These are phyloP conservation scores for Neoaliturus tenellus DNA, from an alignment of 2,888 invertebrate species.

Conservation along the genomic window DNA sequence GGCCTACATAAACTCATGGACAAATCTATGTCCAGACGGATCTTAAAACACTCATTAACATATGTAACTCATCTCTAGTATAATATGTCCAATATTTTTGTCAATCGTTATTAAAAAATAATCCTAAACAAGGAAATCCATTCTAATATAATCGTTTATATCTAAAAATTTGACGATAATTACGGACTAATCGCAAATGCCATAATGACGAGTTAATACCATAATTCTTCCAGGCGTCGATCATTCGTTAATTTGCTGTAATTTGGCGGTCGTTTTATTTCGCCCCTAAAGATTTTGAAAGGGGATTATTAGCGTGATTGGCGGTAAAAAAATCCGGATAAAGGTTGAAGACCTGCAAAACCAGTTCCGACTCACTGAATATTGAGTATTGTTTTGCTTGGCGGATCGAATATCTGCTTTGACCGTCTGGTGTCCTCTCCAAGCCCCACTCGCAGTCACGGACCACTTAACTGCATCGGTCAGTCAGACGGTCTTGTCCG, in stretches of 20 bases:
- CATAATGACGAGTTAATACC: background rate
- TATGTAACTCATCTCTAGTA: no score
- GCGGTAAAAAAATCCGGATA: background rate
- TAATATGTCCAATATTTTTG: background rate
- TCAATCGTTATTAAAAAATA: background rate
- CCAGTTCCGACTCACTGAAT: slow-evolving; percentile 14
- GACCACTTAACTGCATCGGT: no score
- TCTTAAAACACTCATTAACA: no score
- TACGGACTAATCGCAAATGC: background rate
- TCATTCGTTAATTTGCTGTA: background rate
- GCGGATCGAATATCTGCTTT: background rate
- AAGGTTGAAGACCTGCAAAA: background rate
- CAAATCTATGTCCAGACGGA: no score
- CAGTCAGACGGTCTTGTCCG: no score
- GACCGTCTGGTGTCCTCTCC: background rate
- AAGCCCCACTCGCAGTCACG: background rate
- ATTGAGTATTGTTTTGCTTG: slow-evolving; percentile 18
- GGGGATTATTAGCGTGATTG: background rate
- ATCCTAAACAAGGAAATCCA: background rate
- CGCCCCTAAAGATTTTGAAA: background rate
- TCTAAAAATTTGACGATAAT: background rate
- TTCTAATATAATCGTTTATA: background rate
- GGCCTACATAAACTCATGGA: no score
- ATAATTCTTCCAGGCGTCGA: background rate
- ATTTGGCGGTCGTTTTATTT: background rate